Evolutionary conservation across 2,888 invertebrate species (phyloP), one percentile per base, ranked within the genome.

Genomic region (Lucinisca nassula): DNA sequence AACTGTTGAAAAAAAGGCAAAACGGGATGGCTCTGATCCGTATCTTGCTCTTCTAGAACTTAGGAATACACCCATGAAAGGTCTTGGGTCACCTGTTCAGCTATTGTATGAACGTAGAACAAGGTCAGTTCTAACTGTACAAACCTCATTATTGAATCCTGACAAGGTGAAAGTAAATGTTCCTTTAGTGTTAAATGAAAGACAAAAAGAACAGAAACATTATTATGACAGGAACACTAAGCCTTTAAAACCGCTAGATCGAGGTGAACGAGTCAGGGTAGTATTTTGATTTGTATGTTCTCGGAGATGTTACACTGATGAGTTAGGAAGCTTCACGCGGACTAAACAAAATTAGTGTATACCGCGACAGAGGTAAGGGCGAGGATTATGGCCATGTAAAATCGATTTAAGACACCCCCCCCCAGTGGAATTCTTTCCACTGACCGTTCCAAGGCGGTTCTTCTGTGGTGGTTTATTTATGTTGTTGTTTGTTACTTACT

Each of bases 11-110:
- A 30, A 91, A 89, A 83, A n/a, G n/a, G 87, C 88, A 32, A 17
- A 58, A 24, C 76, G 75, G 27, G 75, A 79, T 14, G 79, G 82
- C 17, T 58, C 51, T 14, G 91, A 90, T 80, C 82, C 85, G 32
- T 77, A 84, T 45, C 88, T 87, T 58, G 84, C 91, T 38, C 51
- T 90, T 37, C 73, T 88, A 30, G 77, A 87, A 58, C 86, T 91
- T 40, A 49, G 91, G 27, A 87, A 88, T 78, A 82, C 81, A 37
- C 81, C 90, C 14, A 55, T 92, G 24, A 17, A 84, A n/a, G 88
- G 87, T 38, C 37, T 82, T 3, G n/a, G 32, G 2, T 88, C 85
- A 12, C 91, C 91, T 32, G 82, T 70, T 30, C 76, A 82, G 21
- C 21, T 82, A n/a, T 45, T 82, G n/a, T 17, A 82, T 73, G 88